These are phyloP conservation scores for Tragelaphus strepsiceros DNA, from an alignment of 2,113 vertebrate species.

Conservation along the genomic window DNA sequence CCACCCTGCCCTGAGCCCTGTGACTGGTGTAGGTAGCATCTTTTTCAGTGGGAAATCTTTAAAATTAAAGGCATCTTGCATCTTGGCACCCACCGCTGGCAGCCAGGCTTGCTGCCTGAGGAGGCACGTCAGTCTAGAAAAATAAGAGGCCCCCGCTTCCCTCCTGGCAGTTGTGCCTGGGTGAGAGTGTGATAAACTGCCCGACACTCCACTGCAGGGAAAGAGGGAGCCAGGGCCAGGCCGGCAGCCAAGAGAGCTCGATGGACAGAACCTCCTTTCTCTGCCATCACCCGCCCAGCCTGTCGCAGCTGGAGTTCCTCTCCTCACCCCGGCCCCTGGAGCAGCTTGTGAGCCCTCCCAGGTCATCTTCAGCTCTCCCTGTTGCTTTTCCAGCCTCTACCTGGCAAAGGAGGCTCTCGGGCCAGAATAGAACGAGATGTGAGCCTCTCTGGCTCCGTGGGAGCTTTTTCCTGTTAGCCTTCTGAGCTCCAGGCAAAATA, in stretches of 20 bases:
- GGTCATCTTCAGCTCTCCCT: background rate
- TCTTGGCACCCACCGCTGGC: background rate
- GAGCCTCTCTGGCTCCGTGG: background rate
- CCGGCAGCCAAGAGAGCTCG: background rate
- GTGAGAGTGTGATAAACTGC: background rate
- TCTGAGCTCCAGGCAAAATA: background rate
- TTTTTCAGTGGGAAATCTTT: background rate
- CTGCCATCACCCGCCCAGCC: background rate
- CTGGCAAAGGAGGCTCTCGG: background rate
- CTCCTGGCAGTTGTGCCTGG: background rate
- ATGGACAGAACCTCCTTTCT: background rate
- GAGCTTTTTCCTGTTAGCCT: background rate
- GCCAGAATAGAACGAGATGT: background rate
- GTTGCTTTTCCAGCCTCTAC: background rate
- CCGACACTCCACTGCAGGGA: background rate
- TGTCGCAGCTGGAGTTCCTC: fast-evolving
- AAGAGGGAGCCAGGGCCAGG: background rate
- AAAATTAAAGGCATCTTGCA: background rate
- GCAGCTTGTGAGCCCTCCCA: too few species aligned
- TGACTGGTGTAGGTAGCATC: background rate
- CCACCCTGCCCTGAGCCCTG: background rate
- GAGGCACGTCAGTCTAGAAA: background rate
- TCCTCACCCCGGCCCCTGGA: background rate
- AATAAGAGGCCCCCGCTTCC: background rate
- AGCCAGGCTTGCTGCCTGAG: background rate